These are phyloP conservation scores for Poecilia picta DNA, from an alignment of 2,797 vertebrate genomes.

Conservation along the genomic window DNA sequence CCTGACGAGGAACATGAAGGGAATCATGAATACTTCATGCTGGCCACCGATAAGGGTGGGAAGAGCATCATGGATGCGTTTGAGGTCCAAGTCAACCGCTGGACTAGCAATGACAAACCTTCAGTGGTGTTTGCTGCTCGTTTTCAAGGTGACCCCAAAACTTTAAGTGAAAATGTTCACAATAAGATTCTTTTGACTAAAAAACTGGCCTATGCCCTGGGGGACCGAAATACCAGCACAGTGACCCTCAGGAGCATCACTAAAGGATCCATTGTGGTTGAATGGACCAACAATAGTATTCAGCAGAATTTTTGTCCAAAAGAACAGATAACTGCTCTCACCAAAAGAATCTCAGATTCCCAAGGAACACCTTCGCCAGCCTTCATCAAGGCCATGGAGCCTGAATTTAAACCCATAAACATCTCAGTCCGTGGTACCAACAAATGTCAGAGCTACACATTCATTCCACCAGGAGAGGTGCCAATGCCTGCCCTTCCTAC, in stretches of 20 bases:
- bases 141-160: constrained; percentile 88
- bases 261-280: constrained; percentile 92
- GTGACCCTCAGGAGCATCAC: constrained; percentile 90
- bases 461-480: constrained; percentile 85
- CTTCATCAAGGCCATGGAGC: constrained; percentile 89
- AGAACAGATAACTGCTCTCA: constrained; percentile 89
- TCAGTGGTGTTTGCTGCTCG: constrained; percentile 90
- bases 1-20: constrained; percentile 88
- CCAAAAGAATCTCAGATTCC: constrained; percentile 86
- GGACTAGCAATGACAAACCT: constrained; percentile 86
- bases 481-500: constrained; percentile 75
- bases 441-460: constrained; percentile 89
- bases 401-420: constrained; percentile 90
- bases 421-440: constrained; percentile 87
- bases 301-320: constrained; percentile 90
- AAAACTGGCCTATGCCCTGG: constrained; percentile 91
- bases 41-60: constrained; percentile 94
- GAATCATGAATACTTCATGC: constrained; percentile 96
- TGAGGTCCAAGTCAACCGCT: constrained; percentile 91
- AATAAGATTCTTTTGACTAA: constrained; percentile 94
- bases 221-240: constrained; percentile 95
- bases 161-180: constrained; percentile 86
- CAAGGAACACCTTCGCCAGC: constrained; percentile 82
- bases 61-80: constrained; percentile 93
- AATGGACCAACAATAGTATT: constrained; percentile 97